A percentile compares a stretch with the other conserved stretches of the same genome.
Conservation (phyloP, 2,113 vertebrate genomes). For the Muntiacus muntjak region DNA sequence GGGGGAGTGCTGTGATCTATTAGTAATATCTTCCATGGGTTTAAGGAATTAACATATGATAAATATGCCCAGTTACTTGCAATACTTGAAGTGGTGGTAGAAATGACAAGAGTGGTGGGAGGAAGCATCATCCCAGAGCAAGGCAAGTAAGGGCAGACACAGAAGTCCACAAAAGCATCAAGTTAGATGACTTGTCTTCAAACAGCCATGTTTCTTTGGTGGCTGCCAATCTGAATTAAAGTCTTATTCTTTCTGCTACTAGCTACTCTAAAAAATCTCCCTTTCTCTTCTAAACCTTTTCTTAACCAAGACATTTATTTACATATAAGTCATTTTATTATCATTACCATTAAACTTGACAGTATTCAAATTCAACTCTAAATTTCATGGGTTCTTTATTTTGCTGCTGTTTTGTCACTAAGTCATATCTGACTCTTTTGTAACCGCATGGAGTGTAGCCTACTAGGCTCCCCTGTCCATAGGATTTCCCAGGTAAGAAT, state of each 20-base stretch:
- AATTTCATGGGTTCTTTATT: not conserved
- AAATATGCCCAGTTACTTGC: not conserved
- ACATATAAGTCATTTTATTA: slow-evolving; percentile 11
- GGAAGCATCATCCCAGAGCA: not conserved
- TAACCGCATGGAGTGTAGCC: not conserved
- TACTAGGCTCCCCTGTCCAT: not conserved
- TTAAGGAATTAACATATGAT: not conserved
- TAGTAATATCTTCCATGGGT: not conserved
- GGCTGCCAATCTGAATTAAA: not conserved
- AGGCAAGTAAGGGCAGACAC: not conserved
- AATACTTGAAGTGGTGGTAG: not conserved
- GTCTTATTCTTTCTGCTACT: not conserved
- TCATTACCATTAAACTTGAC: not conserved
- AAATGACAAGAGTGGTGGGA: accelerated
- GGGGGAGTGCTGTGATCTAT: not conserved
- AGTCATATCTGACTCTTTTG: accelerated
- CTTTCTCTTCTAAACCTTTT: not conserved
- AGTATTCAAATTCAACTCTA: not conserved
- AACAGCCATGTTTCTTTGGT: not conserved
- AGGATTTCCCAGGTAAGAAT: not conserved
- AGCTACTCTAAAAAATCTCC: not conserved
- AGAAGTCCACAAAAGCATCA: not conserved
- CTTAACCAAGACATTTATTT: slow-evolving; percentile 20
- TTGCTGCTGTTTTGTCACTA: not conserved
- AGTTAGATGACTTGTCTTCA: not conserved